Base-by-base conservation (phyloP, 2,797 vertebrate species). In the Neopelma chrysocephalum region DNA sequence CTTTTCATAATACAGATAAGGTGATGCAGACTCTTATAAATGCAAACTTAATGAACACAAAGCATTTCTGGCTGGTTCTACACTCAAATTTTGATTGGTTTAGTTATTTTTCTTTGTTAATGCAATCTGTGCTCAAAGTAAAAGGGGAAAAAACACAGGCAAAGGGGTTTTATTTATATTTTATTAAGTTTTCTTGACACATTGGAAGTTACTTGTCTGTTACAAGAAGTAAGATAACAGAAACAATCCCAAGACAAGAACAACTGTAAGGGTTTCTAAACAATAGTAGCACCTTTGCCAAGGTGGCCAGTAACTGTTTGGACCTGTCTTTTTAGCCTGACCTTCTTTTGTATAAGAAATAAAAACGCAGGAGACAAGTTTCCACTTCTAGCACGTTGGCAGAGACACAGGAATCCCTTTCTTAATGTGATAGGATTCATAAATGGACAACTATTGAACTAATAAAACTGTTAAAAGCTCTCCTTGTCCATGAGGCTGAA, bases 191-290 rank as follows among this genome's bases (percentile, higher is more conserved):
- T 62, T 16, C 43, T 56, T 77, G 66, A 79, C n/a, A 29, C 11
- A 2, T 9, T 77, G 84, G 75, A 88, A 90, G 81, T 79, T 61
- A 31, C 57, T 93, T 87, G 53, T 66, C 82, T 90, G 62, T 96
- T 91, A 85, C 71, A 42, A 73, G 54, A 82, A 81, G 25, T 9
- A 36, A 89, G 93, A 70, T 66, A 96, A 82, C 45, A 92, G 81
- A 82, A 95, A 94, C 58, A 53, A 82, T 75, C 56, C 57, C 62
- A 40, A 90, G 91, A 60, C 62, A 61, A 73, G 22, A 89, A 62
- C 5, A 66, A 73, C 50, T 58, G 70, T 50, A n/a, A 50, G 23
- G 64, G 43, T 78, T 79, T 80, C 50, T 53, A 84, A 94, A 84
- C 87, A 87, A 71, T 71, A 92, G 73, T 66, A 82, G 57, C 48